A percentile compares a stretch with the other conserved stretches of the same genome.
Evolutionary conservation across 2,888 invertebrate species (phyloP).

Genomic region (Drosophila greeni): DNA sequence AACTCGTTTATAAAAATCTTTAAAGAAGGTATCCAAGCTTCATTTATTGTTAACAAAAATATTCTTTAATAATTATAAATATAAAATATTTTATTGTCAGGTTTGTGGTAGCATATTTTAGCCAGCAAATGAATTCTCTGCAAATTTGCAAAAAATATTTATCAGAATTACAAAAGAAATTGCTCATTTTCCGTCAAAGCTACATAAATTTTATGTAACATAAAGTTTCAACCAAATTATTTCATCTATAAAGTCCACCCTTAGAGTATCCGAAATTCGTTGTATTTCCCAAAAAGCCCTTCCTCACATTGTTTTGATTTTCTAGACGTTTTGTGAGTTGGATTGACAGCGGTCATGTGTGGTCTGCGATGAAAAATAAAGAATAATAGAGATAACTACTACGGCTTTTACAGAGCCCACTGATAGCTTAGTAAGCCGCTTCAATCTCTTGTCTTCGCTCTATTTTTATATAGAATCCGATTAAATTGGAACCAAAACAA

Average conservation of each 20-base stretch:
- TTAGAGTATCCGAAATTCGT: background rate
- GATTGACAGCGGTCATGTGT: slow-evolving; percentile 22
- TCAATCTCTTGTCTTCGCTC: background rate
- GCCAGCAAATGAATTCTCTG: background rate
- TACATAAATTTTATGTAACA: too few species aligned
- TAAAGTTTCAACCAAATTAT: too few species aligned
- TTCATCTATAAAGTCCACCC: background rate
- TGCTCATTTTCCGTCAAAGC: too few species aligned
- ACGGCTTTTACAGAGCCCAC: slow-evolving; percentile 7
- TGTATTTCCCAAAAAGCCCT: background rate
- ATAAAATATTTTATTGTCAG: too few species aligned
- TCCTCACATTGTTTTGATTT: slow-evolving; percentile 9
- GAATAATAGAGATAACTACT: slow-evolving; percentile 7
- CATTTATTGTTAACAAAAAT: too few species aligned
- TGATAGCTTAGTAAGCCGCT: slow-evolving; percentile 15
- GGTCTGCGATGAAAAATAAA: background rate
- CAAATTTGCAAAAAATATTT: background rate
- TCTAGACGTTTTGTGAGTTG: slow-evolving; percentile 1
- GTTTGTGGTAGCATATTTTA: too few species aligned
- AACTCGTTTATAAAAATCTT: too few species aligned
- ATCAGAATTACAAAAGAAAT: background rate
- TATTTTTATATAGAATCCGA: slow-evolving; percentile 1
- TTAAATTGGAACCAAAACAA: slow-evolving; percentile 29
- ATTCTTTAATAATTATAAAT: too few species aligned
- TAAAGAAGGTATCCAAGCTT: too few species aligned